These are phyloP conservation scores for Chaetops frenatus DNA, from an alignment of 2,113 vertebrate species.

Conservation along the genomic window DNA sequence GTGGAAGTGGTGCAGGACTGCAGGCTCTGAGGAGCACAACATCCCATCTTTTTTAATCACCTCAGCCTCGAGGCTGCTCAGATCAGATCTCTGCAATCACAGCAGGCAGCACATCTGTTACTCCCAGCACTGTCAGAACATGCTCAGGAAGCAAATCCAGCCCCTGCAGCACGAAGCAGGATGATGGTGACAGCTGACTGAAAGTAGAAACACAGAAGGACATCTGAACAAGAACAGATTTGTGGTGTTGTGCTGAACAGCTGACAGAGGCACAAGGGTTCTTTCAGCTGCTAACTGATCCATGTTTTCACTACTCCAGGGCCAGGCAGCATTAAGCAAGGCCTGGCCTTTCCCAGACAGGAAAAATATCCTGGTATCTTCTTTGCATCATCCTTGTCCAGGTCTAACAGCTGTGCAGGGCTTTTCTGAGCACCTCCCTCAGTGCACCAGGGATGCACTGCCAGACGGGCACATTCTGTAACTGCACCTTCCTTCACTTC, in stretches of 20 bases:
- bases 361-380: neutral
- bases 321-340: neutral
- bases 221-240: neutral
- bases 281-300: neutral
- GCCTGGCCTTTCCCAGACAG: neutral
- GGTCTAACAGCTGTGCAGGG: neutral
- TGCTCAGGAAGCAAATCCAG: neutral
- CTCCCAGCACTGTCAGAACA: neutral
- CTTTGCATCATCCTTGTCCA: too few relatives aligned
- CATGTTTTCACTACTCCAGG: neutral
- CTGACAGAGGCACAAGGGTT: neutral
- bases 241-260: neutral
- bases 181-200: neutral
- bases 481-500: rapidly evolving
- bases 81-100: rapidly evolving
- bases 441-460: neutral
- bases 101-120: neutral
- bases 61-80: neutral
- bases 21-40: neutral
- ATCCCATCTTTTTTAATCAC: neutral
- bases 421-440: neutral
- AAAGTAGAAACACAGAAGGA: neutral
- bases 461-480: neutral
- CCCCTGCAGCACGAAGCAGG: neutral
- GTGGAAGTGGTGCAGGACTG: neutral